Percentiles rank a stretch among this genome's conserved stretches.
These are phyloP conservation scores for Galeruca laticollis DNA, from an alignment of 2,888 invertebrate genomes.

Conservation along the genomic window DNA sequence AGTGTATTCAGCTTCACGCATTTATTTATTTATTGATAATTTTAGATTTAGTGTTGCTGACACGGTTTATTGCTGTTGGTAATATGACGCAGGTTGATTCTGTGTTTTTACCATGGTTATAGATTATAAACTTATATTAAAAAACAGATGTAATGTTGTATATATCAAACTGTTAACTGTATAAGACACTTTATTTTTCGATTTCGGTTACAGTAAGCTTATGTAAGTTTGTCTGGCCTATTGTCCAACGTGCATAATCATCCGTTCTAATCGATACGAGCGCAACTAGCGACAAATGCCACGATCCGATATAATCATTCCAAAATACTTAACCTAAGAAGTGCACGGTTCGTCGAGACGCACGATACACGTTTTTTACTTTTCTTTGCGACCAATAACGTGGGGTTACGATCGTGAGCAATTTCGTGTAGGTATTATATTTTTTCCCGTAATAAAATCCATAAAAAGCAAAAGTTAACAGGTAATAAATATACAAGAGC, in stretches of 20 bases:
- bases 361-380: conserved; percentile 17
- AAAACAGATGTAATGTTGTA: too few relatives aligned
- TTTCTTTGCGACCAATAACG: not conserved
- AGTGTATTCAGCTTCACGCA: too few relatives aligned
- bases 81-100: too few relatives aligned
- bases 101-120: too few relatives aligned
- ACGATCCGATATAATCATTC: conserved; percentile 27
- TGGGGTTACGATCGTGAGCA: conserved; percentile 10
- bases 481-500: not conserved
- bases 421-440: not conserved
- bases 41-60: too few relatives aligned
- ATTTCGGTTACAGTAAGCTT: too few relatives aligned
- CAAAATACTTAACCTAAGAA: conserved; percentile 23
- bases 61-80: too few relatives aligned
- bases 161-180: too few relatives aligned
- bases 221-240: not conserved
- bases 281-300: conserved; percentile 22
- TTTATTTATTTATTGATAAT: too few relatives aligned
- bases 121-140: too few relatives aligned
- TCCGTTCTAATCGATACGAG: conserved; percentile 20
- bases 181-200: too few relatives aligned
- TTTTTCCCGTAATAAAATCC: not conserved
- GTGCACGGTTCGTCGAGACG: conserved; percentile 13
- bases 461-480: not conserved
- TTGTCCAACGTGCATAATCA: conserved; percentile 8